Base-by-base conservation (phyloP, 1,140 invertebrate species). In the Zaprionus inermis region DNA sequence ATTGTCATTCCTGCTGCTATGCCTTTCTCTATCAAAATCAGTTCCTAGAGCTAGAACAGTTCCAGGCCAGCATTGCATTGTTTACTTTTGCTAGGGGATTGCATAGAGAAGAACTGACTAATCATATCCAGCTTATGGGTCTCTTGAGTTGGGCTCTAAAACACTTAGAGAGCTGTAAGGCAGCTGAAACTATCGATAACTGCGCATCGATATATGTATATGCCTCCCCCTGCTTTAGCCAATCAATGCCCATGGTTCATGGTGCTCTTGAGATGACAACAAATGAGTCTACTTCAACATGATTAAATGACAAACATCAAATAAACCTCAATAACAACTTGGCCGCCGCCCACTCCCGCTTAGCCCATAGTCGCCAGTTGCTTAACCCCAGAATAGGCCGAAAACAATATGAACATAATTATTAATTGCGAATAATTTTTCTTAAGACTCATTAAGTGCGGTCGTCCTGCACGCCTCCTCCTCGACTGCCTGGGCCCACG, bases 351-450 rank as follows among this genome's bases (percentile, higher is more conserved):
- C 34, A 16, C 30, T 20, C 44, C 46, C 24, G 1, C 6, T 5
- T 41, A 55, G 28, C 20, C 34, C 24, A 36, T 67, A 63, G 0
- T 72, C 71, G 55, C 44, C 49, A 68, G 61, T 34, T 63, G 56
- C 55, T 38, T 66, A 24, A 18, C 68, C 44, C 10, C 20, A 22
- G 68, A 65, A 65, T 83, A 64, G 80, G 60, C 81, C 61, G 36
- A 75, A 75, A 78, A 86, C 79, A 89, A 89, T 89, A 89, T 89
- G 78, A 89, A 69, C 72, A 79, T 83, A 89, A 89, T 89, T 89
- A 89, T 89, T 89, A 89, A 89, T 89, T 89, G 78, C 84, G 56
- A 89, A 89, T 89, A 78, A 89, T 89, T 89, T 89, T 89, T 89
- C 84, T 89, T 83, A 78, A 83, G 84, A 66, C 84, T 89, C 84